Base-by-base conservation (phyloP, 2,888 invertebrate genomes). In the Malthinus flaveolus region DNA sequence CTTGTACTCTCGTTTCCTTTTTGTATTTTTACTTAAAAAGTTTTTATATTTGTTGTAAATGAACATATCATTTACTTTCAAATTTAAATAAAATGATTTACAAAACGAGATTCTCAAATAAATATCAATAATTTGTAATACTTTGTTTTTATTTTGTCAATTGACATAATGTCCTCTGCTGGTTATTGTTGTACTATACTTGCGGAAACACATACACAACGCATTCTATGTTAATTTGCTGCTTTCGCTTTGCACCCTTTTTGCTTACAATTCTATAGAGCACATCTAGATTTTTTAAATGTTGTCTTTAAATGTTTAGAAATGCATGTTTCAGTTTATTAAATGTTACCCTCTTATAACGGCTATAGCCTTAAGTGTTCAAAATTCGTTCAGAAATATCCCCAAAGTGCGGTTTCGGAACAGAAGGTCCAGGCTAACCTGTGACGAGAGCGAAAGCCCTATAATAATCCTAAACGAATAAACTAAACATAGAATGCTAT, bases 191-290 rank as follows among this genome's bases (percentile, higher is more conserved):
- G 36, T 36, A 11, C 36, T 7, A 13, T 39, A 23, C 23, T 23
- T 23, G 23, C 45, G 59, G 69, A 70, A 69, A 66, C 66, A 66
- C 74, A 71, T 65, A 63, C 75, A 74, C 72, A 73, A 73, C 75
- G 39, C 39, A 76, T 76, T 76, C 76, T 75, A 75, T 76, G 76
- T 75, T 72, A 69, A 73, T 73, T 70, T 69, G 68, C 71, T 72
- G 73, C 72, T 72, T 69, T 60, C 68, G 73, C 72, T 75, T 73
- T 71, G 75, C 74, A 74, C 75, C 61, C 53, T 57, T 45, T 23
- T 36, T 56, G 55, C 52, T 49, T 70, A 39, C 11, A 65, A 61
- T 65, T 69, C 23, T 66, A 70, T 70, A 71, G 67, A 71, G 69
- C 69, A 71, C 70, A 56, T 42, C 39, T 56, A 39, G 36, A 39